Percentiles rank a stretch among this genome's conserved stretches.
Evolutionary conservation across 2,888 invertebrate species (phyloP).

Genomic region (Antitype chi): DNA sequence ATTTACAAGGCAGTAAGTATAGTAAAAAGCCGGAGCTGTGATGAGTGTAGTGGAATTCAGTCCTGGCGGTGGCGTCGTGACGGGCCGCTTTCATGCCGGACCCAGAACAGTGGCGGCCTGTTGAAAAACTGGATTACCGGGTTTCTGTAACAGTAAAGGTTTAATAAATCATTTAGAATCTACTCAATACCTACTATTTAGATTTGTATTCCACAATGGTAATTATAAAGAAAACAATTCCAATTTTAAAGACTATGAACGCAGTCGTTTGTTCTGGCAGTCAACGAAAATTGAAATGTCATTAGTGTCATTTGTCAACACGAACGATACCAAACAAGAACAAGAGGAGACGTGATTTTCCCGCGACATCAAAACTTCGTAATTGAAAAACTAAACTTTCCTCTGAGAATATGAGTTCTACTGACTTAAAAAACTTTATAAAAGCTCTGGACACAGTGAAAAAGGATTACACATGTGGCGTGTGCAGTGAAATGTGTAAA

Average conservation of each 20-base stretch:
- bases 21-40: not conserved
- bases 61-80: not conserved
- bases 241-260: constrained; percentile 27
- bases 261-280: constrained; percentile 28
- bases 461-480: constrained; percentile 80
- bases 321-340: constrained; percentile 25
- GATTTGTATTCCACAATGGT: too few species aligned
- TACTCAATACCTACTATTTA: too few species aligned
- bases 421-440: constrained; percentile 76
- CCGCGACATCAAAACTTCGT: constrained; percentile 56
- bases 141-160: constrained; percentile 29
- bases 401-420: constrained; percentile 70
- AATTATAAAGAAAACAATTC: not conserved
- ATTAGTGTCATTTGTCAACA: constrained; percentile 15
- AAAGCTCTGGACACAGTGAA: constrained; percentile 81
- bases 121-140: constrained; percentile 1
- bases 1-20: not conserved
- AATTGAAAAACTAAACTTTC: constrained; percentile 11
- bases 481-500: constrained; percentile 80
- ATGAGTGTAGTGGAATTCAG: not conserved
- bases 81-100: not conserved
- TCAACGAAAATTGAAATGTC: constrained; percentile 6
- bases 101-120: not conserved
- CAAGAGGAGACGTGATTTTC: constrained; percentile 29
- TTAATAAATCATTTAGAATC: not conserved